Base-by-base conservation (phyloP, 2,888 invertebrate genomes). In the Tipula vernalis region DNA sequence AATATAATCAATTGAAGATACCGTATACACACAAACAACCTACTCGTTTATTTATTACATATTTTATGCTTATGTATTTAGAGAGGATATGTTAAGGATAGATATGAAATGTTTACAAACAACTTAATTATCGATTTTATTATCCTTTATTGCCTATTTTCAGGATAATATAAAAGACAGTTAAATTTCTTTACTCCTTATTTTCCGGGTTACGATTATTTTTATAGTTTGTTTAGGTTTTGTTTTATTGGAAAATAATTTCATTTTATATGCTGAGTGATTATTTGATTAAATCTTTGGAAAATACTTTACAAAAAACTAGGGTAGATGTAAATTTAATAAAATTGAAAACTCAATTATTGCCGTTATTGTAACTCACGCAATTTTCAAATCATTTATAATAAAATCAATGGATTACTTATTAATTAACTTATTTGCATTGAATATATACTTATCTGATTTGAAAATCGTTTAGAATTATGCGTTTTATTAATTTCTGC, bases 41-140 rank as follows among this genome's bases (percentile, higher is more conserved):
- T 71, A 71, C 3, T 28, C 71, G 71, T 71, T 71, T 71, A 71
- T 71, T 71, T 71, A 71, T 71, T 71, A 28, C 4, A 71, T 71
- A 28, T n/a, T 15, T 57, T 57, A 57, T 57, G n/a, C 15, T 57
- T 57, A n/a, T 71, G 18, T n/a, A 28, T 13, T 51, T 51, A 1
- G 71, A 71, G 28, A 71, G 28, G 71, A 71, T 57, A 15, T 39
- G 3, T 39, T 6, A 28, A 71, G 71, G 71, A 71, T 28, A 71
- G 71, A 71, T 71, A 71, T 71, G 71, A 71, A 71, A 71, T 71
- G 71, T 71, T 71, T 71, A 71, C 71, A 71, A 71, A 71, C 71
- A 71, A 71, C 71, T 71, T 71, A 71, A 71, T 71, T 71, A 71
- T 71, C 71, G 71, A 28, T 71, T 71, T 71, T 71, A 71, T 28